Percentiles rank a stretch among this genome's conserved stretches.
These are phyloP conservation scores for Crotalus tigris DNA, from an alignment of 2,113 vertebrate genomes.

Conservation along the genomic window DNA sequence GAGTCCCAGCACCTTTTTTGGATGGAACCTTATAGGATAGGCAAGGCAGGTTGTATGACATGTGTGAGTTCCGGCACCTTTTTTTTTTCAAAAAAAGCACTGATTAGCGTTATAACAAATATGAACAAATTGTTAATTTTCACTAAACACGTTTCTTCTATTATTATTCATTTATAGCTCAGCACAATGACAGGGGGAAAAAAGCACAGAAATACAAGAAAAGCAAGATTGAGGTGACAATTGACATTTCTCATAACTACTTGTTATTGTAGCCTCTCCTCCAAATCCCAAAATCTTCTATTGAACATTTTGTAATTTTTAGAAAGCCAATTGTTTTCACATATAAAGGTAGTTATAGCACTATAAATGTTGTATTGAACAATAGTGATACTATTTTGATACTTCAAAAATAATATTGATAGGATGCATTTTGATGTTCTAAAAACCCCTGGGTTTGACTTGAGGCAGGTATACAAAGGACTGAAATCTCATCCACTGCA, in stretches of 20 bases:
- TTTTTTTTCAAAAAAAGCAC: too few species aligned
- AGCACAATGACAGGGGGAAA: neutral
- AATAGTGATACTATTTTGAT: too few species aligned
- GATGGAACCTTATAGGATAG: too few species aligned
- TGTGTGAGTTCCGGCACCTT: too few species aligned
- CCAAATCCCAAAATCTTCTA: neutral
- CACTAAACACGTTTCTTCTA: constrained; percentile 12
- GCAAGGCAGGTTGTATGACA: too few species aligned
- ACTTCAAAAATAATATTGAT: neutral
- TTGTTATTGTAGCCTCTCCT: neutral
- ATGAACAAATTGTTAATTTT: neutral
- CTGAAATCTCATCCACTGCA: neutral
- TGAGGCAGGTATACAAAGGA: neutral
- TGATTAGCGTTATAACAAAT: neutral
- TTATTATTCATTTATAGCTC: constrained; percentile 2
- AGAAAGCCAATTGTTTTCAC: neutral
- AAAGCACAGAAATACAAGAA: neutral
- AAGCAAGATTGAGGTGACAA: neutral
- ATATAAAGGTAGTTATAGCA: neutral
- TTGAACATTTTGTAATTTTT: neutral
- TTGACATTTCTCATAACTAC: neutral
- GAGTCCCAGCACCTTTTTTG: too few species aligned
- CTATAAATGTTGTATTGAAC: neutral
- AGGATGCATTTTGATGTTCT: neutral
- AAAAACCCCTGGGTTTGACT: neutral